Percentiles rank a stretch among this genome's conserved stretches.
Evolutionary conservation across 2,888 invertebrate species (phyloP).

Genomic region (Hololepta plana): DNA sequence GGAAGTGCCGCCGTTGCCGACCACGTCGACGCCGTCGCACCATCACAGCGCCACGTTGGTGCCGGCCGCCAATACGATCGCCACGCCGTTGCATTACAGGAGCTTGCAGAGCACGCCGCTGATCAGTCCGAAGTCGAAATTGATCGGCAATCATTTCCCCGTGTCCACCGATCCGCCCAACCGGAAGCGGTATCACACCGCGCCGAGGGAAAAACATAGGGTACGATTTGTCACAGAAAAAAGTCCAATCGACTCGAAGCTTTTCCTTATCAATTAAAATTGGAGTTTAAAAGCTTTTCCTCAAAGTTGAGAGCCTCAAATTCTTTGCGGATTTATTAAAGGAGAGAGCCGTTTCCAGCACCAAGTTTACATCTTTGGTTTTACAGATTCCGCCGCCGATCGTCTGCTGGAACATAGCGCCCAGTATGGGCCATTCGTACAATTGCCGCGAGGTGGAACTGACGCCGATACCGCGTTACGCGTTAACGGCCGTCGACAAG

Average conservation of each 20-base stretch:
- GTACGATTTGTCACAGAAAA: constrained; percentile 19
- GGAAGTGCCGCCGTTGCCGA: constrained; percentile 22
- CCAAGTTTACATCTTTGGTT: constrained; percentile 2
- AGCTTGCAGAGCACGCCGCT: constrained; percentile 25
- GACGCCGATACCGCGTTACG: constrained; percentile 34
- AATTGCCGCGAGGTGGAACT: constrained; percentile 38
- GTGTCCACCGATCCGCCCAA: constrained; percentile 26
- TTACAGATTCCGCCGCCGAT: constrained; percentile 34
- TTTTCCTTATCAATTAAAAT: constrained; percentile 1
- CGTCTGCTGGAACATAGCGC: constrained; percentile 40
- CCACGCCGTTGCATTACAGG: constrained; percentile 22
- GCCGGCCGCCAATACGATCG: too few relatives aligned
- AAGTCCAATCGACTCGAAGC: too few relatives aligned
- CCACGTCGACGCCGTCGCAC: constrained; percentile 18
- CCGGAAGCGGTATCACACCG: constrained; percentile 37
- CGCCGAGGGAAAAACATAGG: constrained; percentile 39
- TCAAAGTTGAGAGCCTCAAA: neutral
- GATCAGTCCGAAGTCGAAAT: constrained; percentile 23
- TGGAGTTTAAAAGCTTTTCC: neutral
- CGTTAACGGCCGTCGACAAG: constrained; percentile 35
- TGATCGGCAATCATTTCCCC: constrained; percentile 26
- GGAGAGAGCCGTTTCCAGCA: constrained; percentile 5
- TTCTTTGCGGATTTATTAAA: neutral
- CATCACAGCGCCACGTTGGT: too few relatives aligned
- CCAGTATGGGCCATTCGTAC: constrained; percentile 39